These are phyloP conservation scores for Dicycla oo DNA, from an alignment of 2,888 invertebrate genomes.

Conservation along the genomic window DNA sequence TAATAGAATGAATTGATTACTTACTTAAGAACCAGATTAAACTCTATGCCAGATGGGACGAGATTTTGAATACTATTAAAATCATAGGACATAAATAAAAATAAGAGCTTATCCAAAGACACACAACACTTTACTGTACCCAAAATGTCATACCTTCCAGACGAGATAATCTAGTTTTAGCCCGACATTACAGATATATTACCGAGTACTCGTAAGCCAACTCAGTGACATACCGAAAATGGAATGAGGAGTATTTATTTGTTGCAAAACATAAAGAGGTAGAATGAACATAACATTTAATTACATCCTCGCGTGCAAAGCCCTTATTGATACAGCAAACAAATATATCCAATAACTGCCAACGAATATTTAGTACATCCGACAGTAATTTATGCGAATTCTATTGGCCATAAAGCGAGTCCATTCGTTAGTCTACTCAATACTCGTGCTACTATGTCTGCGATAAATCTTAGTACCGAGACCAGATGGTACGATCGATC, in stretches of 20 bases:
- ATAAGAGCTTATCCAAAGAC: not conserved
- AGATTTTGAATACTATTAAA: not conserved
- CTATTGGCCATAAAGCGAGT: constrained; percentile 42
- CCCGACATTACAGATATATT: not conserved
- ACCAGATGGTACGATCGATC: constrained; percentile 59
- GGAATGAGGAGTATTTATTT: not conserved
- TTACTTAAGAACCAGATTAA: not conserved
- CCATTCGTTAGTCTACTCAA: constrained; percentile 39
- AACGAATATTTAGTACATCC: constrained; percentile 53
- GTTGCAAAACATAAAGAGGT: not conserved
- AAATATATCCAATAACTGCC: constrained; percentile 37
- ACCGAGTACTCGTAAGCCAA: not conserved
- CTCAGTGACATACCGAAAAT: not conserved
- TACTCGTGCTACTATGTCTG: constrained; percentile 40
- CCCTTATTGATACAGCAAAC: constrained; percentile 35
- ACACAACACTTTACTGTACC: not conserved
- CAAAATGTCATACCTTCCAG: not conserved
- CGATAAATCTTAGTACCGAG: constrained; percentile 55
- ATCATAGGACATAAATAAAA: not conserved
- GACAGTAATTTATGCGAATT: constrained; percentile 53
- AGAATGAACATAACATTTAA: constrained; percentile 44
- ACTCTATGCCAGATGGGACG: not conserved
- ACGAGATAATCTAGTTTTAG: not conserved
- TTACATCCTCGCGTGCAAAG: constrained; percentile 53
- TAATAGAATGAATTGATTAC: not conserved